Evolutionary conservation across 2,797 vertebrate genomes (phyloP).

Genomic region (Valencia hispanica): DNA sequence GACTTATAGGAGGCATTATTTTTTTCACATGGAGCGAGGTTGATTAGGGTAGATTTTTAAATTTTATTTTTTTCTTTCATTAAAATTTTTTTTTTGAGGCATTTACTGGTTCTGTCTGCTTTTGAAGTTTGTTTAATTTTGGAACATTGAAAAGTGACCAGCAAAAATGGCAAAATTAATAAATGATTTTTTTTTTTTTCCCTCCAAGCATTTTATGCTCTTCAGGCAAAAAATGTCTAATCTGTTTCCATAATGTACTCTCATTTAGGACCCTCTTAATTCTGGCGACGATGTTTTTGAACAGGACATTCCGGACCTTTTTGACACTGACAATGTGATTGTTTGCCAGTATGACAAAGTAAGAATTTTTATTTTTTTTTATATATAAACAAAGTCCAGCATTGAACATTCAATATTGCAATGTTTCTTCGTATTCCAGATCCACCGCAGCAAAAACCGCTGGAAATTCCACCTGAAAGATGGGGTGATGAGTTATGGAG

Average conservation of each 20-base stretch:
- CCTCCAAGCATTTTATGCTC: neutral
- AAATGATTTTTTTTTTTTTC: too few relatives aligned
- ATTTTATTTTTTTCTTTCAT: too few relatives aligned
- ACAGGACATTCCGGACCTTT: slow-evolving; percentile 93
- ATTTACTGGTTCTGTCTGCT: too few relatives aligned
- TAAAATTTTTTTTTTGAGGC: too few relatives aligned
- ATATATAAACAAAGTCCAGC: neutral
- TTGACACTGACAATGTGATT: slow-evolving; percentile 95
- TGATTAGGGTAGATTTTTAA: too few relatives aligned
- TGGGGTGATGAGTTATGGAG: slow-evolving; percentile 92
- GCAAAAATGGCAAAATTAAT: too few relatives aligned
- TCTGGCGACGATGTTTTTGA: slow-evolving; percentile 97
- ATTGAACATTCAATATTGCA: neutral
- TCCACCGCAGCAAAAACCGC: slow-evolving; percentile 97
- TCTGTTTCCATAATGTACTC: neutral
- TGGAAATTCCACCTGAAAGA: slow-evolving; percentile 99
- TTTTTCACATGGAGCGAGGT: too few relatives aligned
- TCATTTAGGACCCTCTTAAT: slow-evolving; percentile 92
- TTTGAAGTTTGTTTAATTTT: too few relatives aligned
- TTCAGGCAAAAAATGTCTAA: neutral
- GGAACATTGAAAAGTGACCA: too few relatives aligned
- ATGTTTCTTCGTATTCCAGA: slow-evolving; percentile 75
- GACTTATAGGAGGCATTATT: too few relatives aligned
- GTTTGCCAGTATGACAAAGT: slow-evolving; percentile 99
- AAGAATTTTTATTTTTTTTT: too few relatives aligned